Conservation (phyloP, 2,113 vertebrate species). For the Tragelaphus imberbis region DNA sequence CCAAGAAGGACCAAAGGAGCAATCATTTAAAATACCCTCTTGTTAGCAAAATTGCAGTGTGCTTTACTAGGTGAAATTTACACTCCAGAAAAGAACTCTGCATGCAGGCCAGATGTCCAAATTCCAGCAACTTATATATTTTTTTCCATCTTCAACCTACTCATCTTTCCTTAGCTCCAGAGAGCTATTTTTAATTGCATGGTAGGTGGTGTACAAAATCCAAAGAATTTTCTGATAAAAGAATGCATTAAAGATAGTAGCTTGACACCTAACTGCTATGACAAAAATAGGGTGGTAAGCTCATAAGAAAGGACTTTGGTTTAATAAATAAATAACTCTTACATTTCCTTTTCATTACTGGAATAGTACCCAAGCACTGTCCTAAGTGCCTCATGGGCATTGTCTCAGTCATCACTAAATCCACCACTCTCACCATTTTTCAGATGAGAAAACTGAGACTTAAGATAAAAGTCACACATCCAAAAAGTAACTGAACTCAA, state of each 20-base stretch:
- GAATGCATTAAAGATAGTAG: slow-evolving; percentile 27
- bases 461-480: background rate
- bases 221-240: slow-evolving; percentile 50
- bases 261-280: background rate
- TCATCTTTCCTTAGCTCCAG: slow-evolving; percentile 48
- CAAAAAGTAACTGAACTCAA: background rate
- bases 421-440: background rate
- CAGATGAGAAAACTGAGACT: background rate
- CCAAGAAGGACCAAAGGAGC: background rate
- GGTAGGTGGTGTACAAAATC: slow-evolving; percentile 31
- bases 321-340: background rate
- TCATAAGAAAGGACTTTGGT: background rate
- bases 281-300: background rate
- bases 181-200: slow-evolving; percentile 48
- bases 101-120: background rate
- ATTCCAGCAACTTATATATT: background rate
- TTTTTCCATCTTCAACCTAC: slow-evolving; percentile 42
- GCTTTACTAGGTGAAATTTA: background rate
- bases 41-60: background rate
- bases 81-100: background rate
- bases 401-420: background rate
- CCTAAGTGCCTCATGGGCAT: background rate
- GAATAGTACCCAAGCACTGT: background rate
- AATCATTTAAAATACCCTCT: background rate
- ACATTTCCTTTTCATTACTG: background rate